Base-by-base conservation (phyloP, 2,888 invertebrate species). In the Eledone cirrhosa region DNA sequence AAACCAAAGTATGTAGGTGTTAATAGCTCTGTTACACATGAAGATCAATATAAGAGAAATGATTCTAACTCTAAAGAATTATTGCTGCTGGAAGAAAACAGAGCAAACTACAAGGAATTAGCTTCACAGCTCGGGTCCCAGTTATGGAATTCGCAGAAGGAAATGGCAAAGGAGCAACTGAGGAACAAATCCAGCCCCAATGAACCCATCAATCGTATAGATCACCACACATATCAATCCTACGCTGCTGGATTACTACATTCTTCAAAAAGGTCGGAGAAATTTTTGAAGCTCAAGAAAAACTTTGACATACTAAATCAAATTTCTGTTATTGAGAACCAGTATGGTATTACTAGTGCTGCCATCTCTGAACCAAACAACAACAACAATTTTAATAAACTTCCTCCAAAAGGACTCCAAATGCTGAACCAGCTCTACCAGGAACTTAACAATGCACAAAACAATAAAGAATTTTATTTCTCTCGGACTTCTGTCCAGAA, bases 301-400 rank as follows among this genome's bases (percentile, higher is more conserved):
- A 96, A 97, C 89, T 97, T 97, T 89, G 92, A 94, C 48, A 95
- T 95, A 83, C 92, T 97, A 81, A 97, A 97, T 90, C 93, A 96
- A 85, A 94, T 97, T 77, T 95, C 94, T 0, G 94, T 96, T 86
- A 84, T 89, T 31, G 86, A 86, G 79, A 81, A 84, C 22, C 80
- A 84, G 74, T 33, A 75, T 47, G 53, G 69, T 22, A 53, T 53
- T 53, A 53, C 77, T 47, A 27, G 53, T 24, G 16, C 67, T 31
- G 29, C 33, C 3, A 7, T 47, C 11, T 63, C 63, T 24, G n/a
- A 24, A 27, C n/a, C n/a, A 27, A 27, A 63, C 63, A 47, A 47
- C 33, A 47, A 41, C 7, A 22, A 31, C n/a, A 31, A 33, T 22
- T 41, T 22, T 27, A 75, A 41, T 41, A 41, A 75, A 19, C 33